phyloP scores from a whole-genome alignment of 2,113 vertebrate genomes.

The Lipophrys pholis region DNA sequence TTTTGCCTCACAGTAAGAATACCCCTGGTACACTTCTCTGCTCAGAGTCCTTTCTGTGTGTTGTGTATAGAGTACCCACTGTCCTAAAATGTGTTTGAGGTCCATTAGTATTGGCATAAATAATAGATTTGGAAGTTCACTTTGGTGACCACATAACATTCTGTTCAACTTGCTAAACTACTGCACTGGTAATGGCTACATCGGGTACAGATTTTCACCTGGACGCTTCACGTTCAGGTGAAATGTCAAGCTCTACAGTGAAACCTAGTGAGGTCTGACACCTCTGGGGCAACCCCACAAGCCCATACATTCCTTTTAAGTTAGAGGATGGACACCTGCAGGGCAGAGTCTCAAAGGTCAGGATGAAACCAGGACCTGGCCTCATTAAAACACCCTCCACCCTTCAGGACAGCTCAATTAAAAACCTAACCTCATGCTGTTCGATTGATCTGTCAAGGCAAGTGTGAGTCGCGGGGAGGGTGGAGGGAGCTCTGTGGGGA shows the following conservation, averaged over 20 bases:
- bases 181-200: neutral
- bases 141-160: no score
- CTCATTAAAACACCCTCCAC: conserved; percentile 77
- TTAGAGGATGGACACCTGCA: conserved; percentile 79
- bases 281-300: conserved; percentile 55
- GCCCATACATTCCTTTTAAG: conserved; percentile 72
- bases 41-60: no score
- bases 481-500: conserved; percentile 33
- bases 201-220: neutral
- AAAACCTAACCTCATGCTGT: conserved; percentile 66
- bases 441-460: conserved; percentile 76
- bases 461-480: conserved; percentile 37
- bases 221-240: conserved; percentile 16
- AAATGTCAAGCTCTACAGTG: conserved; percentile 65
- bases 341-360: conserved; percentile 78
- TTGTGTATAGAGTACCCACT: no score
- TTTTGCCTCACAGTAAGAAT: no score
- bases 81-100: no score
- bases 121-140: no score
- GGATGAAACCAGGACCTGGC: conserved; percentile 71
- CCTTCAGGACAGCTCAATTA: conserved; percentile 78
- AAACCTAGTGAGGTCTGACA: conserved; percentile 39
- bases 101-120: no score
- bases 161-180: neutral
- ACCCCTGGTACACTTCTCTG: no score